phyloP scores from a whole-genome alignment of 2,888 invertebrate species.

The Mongoloraphidia duomilia region DNA sequence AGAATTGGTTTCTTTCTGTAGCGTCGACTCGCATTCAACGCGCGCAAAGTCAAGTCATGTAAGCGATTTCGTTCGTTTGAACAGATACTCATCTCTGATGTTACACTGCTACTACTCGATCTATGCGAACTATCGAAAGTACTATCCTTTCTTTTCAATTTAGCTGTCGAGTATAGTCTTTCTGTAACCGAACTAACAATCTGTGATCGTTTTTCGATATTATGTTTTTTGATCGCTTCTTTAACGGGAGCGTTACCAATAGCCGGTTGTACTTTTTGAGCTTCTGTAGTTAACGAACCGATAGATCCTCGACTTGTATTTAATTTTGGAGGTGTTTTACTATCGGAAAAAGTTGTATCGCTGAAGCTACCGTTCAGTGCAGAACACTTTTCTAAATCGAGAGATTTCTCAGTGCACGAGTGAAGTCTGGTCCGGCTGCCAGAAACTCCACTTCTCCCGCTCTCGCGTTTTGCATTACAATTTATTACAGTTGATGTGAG shows the following conservation, averaged over 20 bases:
- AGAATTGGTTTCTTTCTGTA: constrained; percentile 26
- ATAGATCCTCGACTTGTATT: too few species aligned
- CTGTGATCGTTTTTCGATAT: constrained; percentile 42
- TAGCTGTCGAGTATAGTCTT: constrained; percentile 43
- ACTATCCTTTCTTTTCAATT: constrained; percentile 34
- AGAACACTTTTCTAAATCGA: too few species aligned
- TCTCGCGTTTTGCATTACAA: not conserved
- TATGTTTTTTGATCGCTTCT: constrained; percentile 25
- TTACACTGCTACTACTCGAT: constrained; percentile 4
- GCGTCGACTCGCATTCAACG: constrained; percentile 35
- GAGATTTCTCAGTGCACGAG: too few species aligned
- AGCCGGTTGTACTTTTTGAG: constrained; percentile 24
- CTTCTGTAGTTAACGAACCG: not conserved
- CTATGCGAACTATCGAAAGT: constrained; percentile 7
- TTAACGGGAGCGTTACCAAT: constrained; percentile 24
- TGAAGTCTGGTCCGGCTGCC: not conserved
- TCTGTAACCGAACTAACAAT: constrained; percentile 58
- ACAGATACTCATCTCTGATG: constrained; percentile 36
- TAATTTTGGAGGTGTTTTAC: too few species aligned
- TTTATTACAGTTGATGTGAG: constrained; percentile 15
- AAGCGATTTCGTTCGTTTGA: constrained; percentile 41
- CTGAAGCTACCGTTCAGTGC: too few species aligned
- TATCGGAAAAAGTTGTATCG: too few species aligned
- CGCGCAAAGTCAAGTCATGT: constrained; percentile 42
- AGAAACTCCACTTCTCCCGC: not conserved